Evolutionary conservation across 2,888 invertebrate species (phyloP).

Genomic region (Girardia tigrina): DNA sequence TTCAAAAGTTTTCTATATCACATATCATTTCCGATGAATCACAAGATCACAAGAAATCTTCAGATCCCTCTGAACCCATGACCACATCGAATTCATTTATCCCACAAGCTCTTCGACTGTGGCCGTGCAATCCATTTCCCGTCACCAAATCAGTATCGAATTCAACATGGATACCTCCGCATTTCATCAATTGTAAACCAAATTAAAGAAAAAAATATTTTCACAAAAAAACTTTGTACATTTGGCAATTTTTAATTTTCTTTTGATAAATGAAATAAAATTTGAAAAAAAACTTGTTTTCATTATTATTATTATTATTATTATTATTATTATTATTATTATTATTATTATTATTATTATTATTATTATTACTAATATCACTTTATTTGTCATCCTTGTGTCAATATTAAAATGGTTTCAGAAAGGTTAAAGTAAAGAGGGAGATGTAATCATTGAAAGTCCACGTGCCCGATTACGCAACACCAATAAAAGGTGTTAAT

Average conservation of each 20-base stretch:
- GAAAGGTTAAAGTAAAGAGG: too few relatives aligned
- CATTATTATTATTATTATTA: background rate
- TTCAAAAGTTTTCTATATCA: background rate
- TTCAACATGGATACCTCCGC: background rate
- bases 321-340: background rate
- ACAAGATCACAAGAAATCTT: background rate
- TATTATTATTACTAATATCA: background rate
- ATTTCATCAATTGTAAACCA: background rate
- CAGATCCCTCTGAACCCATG: background rate
- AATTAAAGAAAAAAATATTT: background rate
- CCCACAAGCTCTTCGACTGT: background rate
- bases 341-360: background rate
- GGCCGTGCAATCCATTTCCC: slow-evolving; percentile 13
- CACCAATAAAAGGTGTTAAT: too few relatives aligned
- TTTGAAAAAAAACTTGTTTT: background rate
- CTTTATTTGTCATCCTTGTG: too few relatives aligned
- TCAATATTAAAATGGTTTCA: too few relatives aligned
- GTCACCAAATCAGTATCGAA: background rate
- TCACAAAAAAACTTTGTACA: background rate
- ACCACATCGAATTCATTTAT: background rate
- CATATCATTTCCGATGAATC: background rate
- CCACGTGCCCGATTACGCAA: too few relatives aligned
- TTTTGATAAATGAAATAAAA: background rate
- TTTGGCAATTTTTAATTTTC: background rate
- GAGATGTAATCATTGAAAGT: too few relatives aligned